Evolutionary conservation across 2,797 vertebrate species (phyloP), one percentile per base, ranked within the genome.

Genomic region (Nyctibius grandis): DNA sequence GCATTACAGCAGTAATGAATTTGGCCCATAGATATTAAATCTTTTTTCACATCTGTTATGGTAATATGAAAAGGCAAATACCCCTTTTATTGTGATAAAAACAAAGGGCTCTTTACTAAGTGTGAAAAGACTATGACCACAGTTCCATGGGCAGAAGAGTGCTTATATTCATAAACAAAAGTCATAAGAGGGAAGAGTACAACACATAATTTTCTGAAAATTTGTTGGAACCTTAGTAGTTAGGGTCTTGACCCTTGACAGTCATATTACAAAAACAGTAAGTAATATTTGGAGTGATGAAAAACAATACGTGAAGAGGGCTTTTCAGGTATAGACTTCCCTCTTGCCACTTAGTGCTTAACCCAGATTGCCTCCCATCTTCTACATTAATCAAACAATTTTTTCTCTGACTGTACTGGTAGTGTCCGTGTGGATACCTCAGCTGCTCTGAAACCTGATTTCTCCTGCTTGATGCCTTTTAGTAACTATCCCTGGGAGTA

Each of bases 21-120:
- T 86, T 85, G 31, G 20, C 15, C 59, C 20, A 21, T 15, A 69
- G 38, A 48, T 72, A n/a, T 36, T 83, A 93, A 89, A 77, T 68
- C 12, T 70, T 63, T 95, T 94, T 86, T 50, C 19, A 36, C 45
- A 76, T 81, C 51, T 67, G 20, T 83, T 83, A 68, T 61, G 29
- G 5, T 9, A 90, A 68, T 38, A 78, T 14, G 11, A 70, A 68
- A 68, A 68, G 15, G 6, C 22, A 84, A 60, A 63, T 29, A 38
- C 2, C 3, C 2, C 4, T 42, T 57, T 77, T 60, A 22, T 72
- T 89, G 25, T 57, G 5, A 48, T 29, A 77, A 60, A 76, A 22
- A 7, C 8, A 78, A 57, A 75, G 12, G 5, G 5, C 8, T 59
- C 3, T 67, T 59, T 47, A 51, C 26, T n/a, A 38, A 65, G n/a